Base-by-base conservation (phyloP, 2,888 invertebrate genomes). In the Caenorhabditis sp. region DNA sequence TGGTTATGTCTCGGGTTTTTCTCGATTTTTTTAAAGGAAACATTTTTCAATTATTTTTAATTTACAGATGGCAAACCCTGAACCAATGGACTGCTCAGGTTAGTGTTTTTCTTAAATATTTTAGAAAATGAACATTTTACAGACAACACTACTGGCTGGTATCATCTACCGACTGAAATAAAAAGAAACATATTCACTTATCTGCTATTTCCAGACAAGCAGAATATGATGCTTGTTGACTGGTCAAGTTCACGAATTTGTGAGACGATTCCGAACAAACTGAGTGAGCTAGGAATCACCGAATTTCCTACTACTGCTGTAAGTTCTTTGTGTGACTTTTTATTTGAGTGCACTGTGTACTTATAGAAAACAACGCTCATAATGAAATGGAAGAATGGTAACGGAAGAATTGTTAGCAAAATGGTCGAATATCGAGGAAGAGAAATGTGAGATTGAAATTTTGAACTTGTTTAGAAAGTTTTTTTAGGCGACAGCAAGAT, bases 141-240 rank as follows among this genome's bases (percentile, higher is more conserved):
- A 71, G 67, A 60, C 53, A 61, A 67, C 1, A 36, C 26, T 1
- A 59, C 59, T n/a, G 63, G 57, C n/a, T 72, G 72, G 72, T 36
- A 58, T 26, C 64, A 61, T 26, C 43, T 72, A 52, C 72, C 72
- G 8, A 17, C 53, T 5, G 72, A 72, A 50, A 72, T 73, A 25
- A 67, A 66, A 8, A 27, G 59, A 7, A 69, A 63, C 26, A 73
- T 68, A 17, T 7, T 73, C 12, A 43, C 27, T 2, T 50, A 54
- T 5, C 27, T 68, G 5, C 59, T 65, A 3, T 73, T 73, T 31
- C 61, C 67, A 4, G 74, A 70, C 52, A 74, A 74, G 25, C 74
- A 74, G 36, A 74, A 74, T 25, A 74, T 74, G 74, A 74, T 61
- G 70, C 62, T 74, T n/a, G 70, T 67, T 1, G 63, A 70, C 54